These are phyloP conservation scores for Melanargia galathea DNA, from an alignment of 2,888 invertebrate genomes.

Conservation along the genomic window DNA sequence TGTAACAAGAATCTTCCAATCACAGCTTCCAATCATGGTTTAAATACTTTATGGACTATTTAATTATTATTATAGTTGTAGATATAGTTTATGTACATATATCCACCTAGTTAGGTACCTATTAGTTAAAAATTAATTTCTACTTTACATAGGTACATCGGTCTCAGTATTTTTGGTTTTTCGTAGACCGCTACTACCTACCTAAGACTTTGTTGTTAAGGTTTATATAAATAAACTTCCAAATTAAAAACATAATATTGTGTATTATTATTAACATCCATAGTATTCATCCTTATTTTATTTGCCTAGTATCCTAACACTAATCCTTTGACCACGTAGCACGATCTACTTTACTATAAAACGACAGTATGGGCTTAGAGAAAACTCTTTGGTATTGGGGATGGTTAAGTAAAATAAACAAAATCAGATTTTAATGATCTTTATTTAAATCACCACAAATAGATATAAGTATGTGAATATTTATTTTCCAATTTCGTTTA, in stretches of 20 bases:
- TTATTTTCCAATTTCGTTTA: no score
- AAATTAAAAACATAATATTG: not conserved
- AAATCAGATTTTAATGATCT: not conserved
- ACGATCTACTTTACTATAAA: no score
- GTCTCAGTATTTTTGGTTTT: not conserved
- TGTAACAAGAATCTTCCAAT: conserved; percentile 10
- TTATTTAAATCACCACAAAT: conserved; percentile 10
- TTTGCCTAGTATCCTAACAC: no score
- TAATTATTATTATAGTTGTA: no score
- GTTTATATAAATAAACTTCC: conserved; percentile 5
- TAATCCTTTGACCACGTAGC: no score
- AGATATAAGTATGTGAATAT: not conserved
- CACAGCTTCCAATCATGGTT: conserved; percentile 8
- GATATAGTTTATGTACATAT: not conserved
- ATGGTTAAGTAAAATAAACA: conserved; percentile 4
- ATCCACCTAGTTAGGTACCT: not conserved
- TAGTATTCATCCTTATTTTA: no score
- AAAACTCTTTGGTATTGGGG: no score
- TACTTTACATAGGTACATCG: not conserved
- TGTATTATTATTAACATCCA: no score
- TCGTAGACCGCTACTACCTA: not conserved
- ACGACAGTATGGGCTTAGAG: no score
- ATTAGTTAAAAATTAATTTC: not conserved
- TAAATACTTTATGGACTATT: no score
- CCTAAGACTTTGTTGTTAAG: not conserved